Conservation (phyloP, 2,113 vertebrate species). For the Siphamia tubifer region DNA sequence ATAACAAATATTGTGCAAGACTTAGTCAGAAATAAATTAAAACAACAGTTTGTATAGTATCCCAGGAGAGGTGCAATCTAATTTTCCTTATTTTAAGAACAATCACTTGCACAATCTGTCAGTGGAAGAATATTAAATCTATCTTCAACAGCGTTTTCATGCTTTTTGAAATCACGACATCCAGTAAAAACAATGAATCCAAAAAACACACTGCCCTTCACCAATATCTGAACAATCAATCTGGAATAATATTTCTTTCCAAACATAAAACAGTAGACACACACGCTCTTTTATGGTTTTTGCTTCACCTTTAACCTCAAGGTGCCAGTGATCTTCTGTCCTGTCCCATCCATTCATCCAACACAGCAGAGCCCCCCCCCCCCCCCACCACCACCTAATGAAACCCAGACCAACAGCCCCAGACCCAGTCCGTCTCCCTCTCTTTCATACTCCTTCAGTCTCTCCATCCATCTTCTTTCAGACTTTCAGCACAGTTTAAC, state of each 20-base stretch:
- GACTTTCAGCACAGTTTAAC: slow-evolving; percentile 58
- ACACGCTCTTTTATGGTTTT: slow-evolving; percentile 22
- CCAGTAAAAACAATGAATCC: no score
- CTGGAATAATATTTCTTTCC: neutral
- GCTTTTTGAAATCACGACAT: neutral
- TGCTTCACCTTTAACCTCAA: slow-evolving; percentile 56
- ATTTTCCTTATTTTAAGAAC: no score
- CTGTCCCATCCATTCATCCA: slow-evolving; percentile 51
- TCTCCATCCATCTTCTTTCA: slow-evolving; percentile 66
- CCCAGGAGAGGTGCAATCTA: no score
- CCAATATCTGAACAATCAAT: no score
- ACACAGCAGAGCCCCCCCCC: slow-evolving; percentile 36
- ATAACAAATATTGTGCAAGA: no score
- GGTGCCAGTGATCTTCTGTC: slow-evolving; percentile 40
- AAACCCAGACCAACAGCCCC: slow-evolving; percentile 53
- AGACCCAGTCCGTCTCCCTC: slow-evolving; percentile 45
- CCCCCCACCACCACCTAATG: slow-evolving; percentile 56
- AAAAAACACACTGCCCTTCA: no score
- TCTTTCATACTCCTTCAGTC: slow-evolving; percentile 40
- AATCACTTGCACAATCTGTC: no score
- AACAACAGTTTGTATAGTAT: no score
- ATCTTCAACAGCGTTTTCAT: no score
- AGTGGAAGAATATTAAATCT: no score
- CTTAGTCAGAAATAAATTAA: no score
- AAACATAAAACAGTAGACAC: slow-evolving; percentile 12